Base-by-base conservation (phyloP, 2,888 invertebrate species). In the Cheilosia vulpina region DNA sequence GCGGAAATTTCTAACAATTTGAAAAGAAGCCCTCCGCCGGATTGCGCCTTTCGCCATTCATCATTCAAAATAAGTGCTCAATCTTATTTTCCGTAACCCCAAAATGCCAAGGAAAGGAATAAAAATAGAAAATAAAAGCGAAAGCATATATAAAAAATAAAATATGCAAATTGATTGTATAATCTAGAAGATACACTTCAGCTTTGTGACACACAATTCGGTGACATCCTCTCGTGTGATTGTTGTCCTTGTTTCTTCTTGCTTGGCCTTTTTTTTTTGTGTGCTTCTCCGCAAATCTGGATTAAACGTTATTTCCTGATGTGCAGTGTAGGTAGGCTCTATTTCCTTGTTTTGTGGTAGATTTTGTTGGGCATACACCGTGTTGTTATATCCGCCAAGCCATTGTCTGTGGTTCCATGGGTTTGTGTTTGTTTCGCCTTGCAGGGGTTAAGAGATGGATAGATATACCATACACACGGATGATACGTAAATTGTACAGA, bases 151-250 rank as follows among this genome's bases (percentile, higher is more conserved):
- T 58, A 78, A 31, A 71, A 83, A 83, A 73, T 87, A 78, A 85
- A 79, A 82, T 81, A 85, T 85, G 85, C 80, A 85, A 85, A 85
- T 85, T 84, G 83, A 78, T 78, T 66, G 76, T 68, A 82, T 63
- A 66, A 84, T 83, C 83, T 85, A 58, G 41, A 76, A 82, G 78
- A 83, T 60, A 85, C 76, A 85, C 80, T 85, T 84, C 66, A 66
- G 71, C 58, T 55, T 38, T 17, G 80, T 81, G 63, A 81, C 80
- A 77, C 85, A 85, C 85, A 85, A 80, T 80, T 80, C 84, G 65
- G 60, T 66, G 66, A 76, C 76, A 72, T 68, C 80, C 55, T 58
- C 63, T 58, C 63, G 62, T 68, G 57, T 62, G 80, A 75, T 76
- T 84, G 75, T 66, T 76, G 84, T 76, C 79, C 69, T 79, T 79